Evolutionary conservation across 1,140 invertebrate genomes (phyloP).

Genomic region (Phymastichus coffea): DNA sequence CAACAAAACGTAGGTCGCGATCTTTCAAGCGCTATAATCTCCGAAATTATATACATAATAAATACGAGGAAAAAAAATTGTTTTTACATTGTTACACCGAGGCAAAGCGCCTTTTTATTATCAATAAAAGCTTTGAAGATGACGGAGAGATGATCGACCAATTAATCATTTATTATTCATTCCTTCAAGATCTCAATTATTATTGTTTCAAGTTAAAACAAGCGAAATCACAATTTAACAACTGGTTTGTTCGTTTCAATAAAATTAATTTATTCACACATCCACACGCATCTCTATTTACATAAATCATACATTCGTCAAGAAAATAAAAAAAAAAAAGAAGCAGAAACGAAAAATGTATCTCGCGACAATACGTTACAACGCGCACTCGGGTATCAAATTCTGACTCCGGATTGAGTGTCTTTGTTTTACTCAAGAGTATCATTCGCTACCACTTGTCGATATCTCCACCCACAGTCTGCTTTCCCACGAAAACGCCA

Average conservation of each 20-base stretch:
- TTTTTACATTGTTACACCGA: conserved; percentile 22
- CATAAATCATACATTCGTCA: not conserved
- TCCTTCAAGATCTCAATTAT: too few species aligned
- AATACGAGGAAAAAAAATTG: conserved; percentile 10
- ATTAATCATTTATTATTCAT: too few species aligned
- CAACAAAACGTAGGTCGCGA: conserved; percentile 10
- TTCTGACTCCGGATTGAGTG: too few species aligned
- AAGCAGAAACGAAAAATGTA: too few species aligned
- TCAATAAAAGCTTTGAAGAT: conserved; percentile 15
- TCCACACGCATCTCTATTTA: not conserved
- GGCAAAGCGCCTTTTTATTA: conserved; percentile 23
- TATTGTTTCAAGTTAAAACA: too few species aligned
- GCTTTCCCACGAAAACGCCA: too few species aligned
- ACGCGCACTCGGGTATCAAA: too few species aligned
- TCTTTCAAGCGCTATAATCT: conserved; percentile 11
- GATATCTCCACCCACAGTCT: too few species aligned
- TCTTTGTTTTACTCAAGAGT: too few species aligned
- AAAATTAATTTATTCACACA: conserved; percentile 28
- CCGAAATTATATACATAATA: conserved; percentile 9
- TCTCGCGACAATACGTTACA: too few species aligned
- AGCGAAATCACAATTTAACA: too few species aligned
- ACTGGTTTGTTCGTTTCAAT: conserved; percentile 20
- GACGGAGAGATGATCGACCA: not conserved
- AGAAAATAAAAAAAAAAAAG: conserved; percentile 3
- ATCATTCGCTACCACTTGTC: too few species aligned